Evolutionary conservation across 1,140 invertebrate species (phyloP).

Genomic region (Mya arenaria): DNA sequence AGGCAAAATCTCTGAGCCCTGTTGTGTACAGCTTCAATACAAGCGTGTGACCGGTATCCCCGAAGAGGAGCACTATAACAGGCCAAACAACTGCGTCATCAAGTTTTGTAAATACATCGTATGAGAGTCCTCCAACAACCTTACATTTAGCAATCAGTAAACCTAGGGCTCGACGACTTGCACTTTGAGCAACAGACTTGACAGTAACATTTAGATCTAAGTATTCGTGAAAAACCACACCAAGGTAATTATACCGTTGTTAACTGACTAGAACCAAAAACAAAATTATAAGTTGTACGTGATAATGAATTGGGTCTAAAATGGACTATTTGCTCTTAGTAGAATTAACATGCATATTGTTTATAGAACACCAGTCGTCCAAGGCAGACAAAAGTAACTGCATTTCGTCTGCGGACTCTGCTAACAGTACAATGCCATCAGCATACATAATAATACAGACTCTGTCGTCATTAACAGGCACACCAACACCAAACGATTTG

Average conservation of each 20-base stretch:
- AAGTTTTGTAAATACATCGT: background rate
- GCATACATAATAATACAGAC: conserved; percentile 20
- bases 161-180: background rate
- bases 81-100: background rate
- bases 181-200: background rate
- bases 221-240: background rate
- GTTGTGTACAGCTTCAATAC: too few species aligned
- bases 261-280: background rate
- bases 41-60: background rate
- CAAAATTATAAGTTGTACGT: background rate
- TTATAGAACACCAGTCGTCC: background rate
- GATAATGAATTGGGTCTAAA: background rate
- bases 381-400: conserved; percentile 1
- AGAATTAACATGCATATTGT: background rate
- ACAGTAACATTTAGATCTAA: background rate
- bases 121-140: background rate
- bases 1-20: too few species aligned
- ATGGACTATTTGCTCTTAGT: background rate
- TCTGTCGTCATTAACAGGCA: background rate
- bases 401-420: background rate
- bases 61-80: background rate
- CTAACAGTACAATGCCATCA: conserved; percentile 27
- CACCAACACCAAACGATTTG: background rate
- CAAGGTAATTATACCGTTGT: background rate
- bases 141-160: background rate